A percentile compares a stretch with the other conserved stretches of the same genome.
These are phyloP conservation scores for Merops nubicus DNA, from an alignment of 2,113 vertebrate species.

Conservation along the genomic window DNA sequence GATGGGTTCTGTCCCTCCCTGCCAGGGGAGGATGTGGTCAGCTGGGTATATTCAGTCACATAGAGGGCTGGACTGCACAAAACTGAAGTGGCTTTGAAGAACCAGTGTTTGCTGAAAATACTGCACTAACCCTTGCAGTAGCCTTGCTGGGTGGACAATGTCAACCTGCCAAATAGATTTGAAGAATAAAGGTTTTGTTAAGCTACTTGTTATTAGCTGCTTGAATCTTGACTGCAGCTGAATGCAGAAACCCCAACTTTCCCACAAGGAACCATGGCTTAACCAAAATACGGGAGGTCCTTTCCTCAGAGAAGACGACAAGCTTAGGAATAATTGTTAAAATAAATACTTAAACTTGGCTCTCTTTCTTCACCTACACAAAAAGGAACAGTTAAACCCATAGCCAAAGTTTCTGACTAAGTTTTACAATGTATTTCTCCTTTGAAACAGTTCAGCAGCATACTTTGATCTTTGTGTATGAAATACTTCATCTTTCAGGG, in stretches of 20 bases:
- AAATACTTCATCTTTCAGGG: slow-evolving; percentile 2
- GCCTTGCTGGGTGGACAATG: not conserved
- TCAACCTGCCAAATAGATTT: not conserved
- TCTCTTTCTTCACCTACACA: slow-evolving; percentile 4
- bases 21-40: slow-evolving; percentile 9
- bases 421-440: not conserved
- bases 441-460: not conserved
- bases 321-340: slow-evolving; percentile 15
- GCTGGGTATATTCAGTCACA: not conserved
- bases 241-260: not conserved
- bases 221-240: not conserved
- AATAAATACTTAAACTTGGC: slow-evolving; percentile 53
- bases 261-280: not conserved
- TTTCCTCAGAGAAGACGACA: slow-evolving; percentile 16
- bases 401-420: not conserved
- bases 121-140: not conserved
- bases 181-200: not conserved
- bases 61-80: not conserved
- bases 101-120: not conserved
- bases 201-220: slow-evolving; percentile 14
- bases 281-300: slow-evolving; percentile 8
- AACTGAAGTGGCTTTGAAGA: not conserved
- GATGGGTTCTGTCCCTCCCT: not conserved
- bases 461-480: slow-evolving; percentile 23
- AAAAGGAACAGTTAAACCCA: not conserved